Conservation (phyloP, 2,797 vertebrate genomes). For the Fratercula arctica region DNA sequence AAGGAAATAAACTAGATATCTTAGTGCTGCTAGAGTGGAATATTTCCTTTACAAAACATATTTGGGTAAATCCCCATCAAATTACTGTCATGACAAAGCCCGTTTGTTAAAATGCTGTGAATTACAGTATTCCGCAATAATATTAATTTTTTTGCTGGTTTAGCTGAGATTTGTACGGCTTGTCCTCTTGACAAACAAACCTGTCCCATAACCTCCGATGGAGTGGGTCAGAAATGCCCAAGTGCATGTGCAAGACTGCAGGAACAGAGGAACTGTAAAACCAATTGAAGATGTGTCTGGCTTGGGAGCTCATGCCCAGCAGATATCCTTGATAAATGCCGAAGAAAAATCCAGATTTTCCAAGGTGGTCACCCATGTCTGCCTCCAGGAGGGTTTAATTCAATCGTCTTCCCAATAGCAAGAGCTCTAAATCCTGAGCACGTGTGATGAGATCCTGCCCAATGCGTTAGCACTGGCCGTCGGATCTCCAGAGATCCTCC, state of each 20-base stretch:
- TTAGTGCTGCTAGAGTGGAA: neutral
- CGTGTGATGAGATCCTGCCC: neutral
- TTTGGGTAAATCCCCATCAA: neutral
- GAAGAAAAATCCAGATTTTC: neutral
- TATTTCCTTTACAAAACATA: neutral
- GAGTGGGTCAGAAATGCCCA: neutral
- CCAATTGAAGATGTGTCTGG: accelerated
- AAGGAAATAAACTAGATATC: neutral
- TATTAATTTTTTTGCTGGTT: accelerated
- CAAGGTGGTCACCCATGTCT: neutral
- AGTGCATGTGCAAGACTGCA: accelerated
- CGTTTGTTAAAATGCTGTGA: neutral
- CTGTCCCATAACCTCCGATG: neutral
- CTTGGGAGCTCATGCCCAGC: neutral
- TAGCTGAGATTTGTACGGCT: neutral
- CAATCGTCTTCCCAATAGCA: neutral
- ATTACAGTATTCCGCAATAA: neutral
- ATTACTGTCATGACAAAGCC: neutral
- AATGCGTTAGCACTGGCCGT: neutral
- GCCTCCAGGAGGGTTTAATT: neutral
- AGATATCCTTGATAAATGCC: neutral
- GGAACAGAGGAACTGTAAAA: neutral
- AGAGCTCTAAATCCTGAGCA: neutral
- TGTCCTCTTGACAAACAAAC: neutral
- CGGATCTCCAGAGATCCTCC: neutral